Base-by-base conservation (phyloP, 2,888 invertebrate genomes). In the Sialis lutaria region DNA sequence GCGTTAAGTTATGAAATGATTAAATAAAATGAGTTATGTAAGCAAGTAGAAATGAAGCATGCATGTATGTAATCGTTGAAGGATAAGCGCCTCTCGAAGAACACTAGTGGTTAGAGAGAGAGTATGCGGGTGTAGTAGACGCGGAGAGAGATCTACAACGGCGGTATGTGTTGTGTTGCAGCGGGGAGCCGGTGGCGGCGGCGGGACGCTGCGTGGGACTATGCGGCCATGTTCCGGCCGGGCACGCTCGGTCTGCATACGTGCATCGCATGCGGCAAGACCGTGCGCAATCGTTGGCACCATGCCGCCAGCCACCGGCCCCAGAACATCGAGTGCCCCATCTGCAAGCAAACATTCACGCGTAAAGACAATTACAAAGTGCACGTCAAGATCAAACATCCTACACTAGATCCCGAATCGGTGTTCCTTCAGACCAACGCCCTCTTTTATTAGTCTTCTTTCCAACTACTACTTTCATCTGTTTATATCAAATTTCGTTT, bases 341-440 rank as follows among this genome's bases (percentile, higher is more conserved):
- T 74, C 55, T 78, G 77, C 60, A 71, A 72, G 42, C 73, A 74
- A 53, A 69, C 73, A 47, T 70, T 79, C 56, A 78, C 78, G 41
- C 67, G 79, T 50, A 78, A 75, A 52, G 79, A 79, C 60, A 78
- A 79, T 61, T 70, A 77, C 58, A 79, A 78, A 64, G 69, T 74
- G 49, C 79, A 78, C 61, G 73, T 79, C 53, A 72, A 73, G 55
- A 71, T 72, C 64, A 78, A 79, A 62, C 78, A 79, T 60, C 42
- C 47, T 6, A 30, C 42, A 9, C 22, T 22, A 22, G 22, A 22
- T 22, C 22, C 22, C 4, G 22, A 22, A 22, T 22, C 22, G 22
- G 22, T 22, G 22, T 22, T 22, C 22, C 22, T 22, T 22, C 22
- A 22, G 22, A 22, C 22, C 22, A 22, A 22, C 22, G 22, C 22